Evolutionary conservation across 1,140 invertebrate genomes (phyloP).

Genomic region (Trichogramma pretiosum): DNA sequence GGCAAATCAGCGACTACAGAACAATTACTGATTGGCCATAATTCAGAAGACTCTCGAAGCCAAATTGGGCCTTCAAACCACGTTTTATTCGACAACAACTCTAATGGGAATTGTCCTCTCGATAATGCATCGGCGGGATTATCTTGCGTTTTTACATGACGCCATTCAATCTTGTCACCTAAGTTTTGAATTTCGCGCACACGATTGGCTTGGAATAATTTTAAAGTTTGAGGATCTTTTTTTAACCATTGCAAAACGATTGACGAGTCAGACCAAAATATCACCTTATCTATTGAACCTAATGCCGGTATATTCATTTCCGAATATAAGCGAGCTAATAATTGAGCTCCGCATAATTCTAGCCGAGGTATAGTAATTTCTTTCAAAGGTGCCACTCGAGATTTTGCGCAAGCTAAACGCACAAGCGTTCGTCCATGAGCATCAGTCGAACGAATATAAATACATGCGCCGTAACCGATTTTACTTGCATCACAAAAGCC

Average conservation of each 20-base stretch:
- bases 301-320: not conserved
- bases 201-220: slow-evolving; percentile 2
- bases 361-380: slow-evolving; percentile 3
- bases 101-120: slow-evolving; percentile 9
- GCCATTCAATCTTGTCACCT: slow-evolving; percentile 15
- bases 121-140: slow-evolving; percentile 26
- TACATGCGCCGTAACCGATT: slow-evolving; percentile 19
- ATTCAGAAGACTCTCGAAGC: not conserved
- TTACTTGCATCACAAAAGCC: slow-evolving; percentile 24
- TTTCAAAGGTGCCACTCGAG: slow-evolving; percentile 11
- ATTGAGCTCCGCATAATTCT: slow-evolving; percentile 9
- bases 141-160: slow-evolving; percentile 20
- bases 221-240: not conserved
- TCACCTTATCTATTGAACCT: not conserved
- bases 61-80: slow-evolving; percentile 7
- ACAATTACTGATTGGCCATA: not conserved
- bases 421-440: not conserved
- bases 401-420: slow-evolving; percentile 2
- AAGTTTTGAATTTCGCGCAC: slow-evolving; percentile 9
- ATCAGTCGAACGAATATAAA: slow-evolving; percentile 16
- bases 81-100: not conserved
- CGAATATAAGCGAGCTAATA: not conserved
- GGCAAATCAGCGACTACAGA: not conserved
- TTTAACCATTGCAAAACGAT: slow-evolving; percentile 7
- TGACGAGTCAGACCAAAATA: slow-evolving; percentile 6